phyloP scores from a whole-genome alignment of 2,888 invertebrate genomes.

The Lottia scabra region DNA sequence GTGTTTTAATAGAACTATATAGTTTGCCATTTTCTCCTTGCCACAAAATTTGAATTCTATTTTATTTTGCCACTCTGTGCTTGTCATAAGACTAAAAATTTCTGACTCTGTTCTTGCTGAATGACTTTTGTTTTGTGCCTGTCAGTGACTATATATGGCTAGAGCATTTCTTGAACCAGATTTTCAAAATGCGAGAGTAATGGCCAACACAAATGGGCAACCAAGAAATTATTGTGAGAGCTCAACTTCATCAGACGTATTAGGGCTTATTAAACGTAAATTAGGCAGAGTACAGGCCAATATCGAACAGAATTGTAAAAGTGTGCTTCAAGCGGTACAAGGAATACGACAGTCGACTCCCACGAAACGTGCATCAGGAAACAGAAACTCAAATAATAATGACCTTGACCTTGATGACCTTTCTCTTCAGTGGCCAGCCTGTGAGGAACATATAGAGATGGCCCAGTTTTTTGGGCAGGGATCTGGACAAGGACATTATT shows the following conservation, averaged over 20 bases:
- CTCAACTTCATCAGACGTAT: conserved; percentile 36
- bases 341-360: neutral
- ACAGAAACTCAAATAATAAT: conserved; percentile 7
- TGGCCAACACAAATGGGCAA: conserved; percentile 9
- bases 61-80: no score
- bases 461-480: conserved; percentile 45
- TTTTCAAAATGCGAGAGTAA: conserved; percentile 26
- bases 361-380: neutral
- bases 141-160: conserved; percentile 31
- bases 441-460: conserved; percentile 57
- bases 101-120: no score
- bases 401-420: conserved; percentile 14
- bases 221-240: neutral
- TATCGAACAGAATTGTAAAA: conserved; percentile 32
- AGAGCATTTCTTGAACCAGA: conserved; percentile 37
- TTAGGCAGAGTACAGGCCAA: conserved; percentile 33
- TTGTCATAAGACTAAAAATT: no score
- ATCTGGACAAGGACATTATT: conserved; percentile 51
- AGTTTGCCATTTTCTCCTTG: no score
- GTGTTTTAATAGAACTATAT: no score
- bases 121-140: no score
- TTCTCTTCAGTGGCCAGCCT: conserved; percentile 17
- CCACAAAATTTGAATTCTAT: no score
- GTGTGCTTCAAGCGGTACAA: conserved; percentile 31
- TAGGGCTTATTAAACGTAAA: conserved; percentile 47